Percentiles rank a stretch among this genome's conserved stretches.
phyloP scores from a whole-genome alignment of 2,888 invertebrate species.

The Diarsia dahlii region DNA sequence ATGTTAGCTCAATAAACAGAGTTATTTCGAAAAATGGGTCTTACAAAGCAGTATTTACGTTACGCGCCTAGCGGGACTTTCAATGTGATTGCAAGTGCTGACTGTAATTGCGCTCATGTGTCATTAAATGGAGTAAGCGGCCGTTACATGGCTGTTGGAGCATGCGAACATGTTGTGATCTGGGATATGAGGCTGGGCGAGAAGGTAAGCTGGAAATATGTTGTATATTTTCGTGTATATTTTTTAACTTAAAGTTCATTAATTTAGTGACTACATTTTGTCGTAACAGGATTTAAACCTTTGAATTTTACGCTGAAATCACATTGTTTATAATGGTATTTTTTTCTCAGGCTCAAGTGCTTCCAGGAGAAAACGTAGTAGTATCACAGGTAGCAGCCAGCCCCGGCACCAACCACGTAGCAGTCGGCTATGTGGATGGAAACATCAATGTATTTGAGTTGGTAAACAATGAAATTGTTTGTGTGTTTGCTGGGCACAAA shows the following conservation, averaged over 20 bases:
- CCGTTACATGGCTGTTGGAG: conserved; percentile 97
- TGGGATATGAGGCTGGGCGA: conserved; percentile 98
- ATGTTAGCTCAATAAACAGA: conserved; percentile 34
- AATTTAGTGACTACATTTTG: neutral
- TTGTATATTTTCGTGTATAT: neutral
- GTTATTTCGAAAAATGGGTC: conserved; percentile 91
- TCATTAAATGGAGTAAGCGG: conserved; percentile 94
- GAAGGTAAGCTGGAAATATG: conserved; percentile 90
- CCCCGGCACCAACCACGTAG: conserved; percentile 94
- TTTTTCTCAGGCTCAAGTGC: conserved; percentile 92
- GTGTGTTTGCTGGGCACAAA: conserved; percentile 96
- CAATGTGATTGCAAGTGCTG: conserved; percentile 95
- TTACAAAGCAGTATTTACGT: conserved; percentile 98
- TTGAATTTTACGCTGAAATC: neutral
- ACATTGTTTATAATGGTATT: neutral
- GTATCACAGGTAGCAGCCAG: conserved; percentile 95
- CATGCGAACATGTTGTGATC: conserved; percentile 97
- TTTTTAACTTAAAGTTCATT: neutral
- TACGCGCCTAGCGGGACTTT: conserved; percentile 96
- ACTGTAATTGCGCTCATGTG: conserved; percentile 95
- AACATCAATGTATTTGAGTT: conserved; percentile 96
- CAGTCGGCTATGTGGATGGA: conserved; percentile 98
- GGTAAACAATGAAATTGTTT: conserved; percentile 92
- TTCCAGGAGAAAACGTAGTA: conserved; percentile 95
- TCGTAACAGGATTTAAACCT: neutral